These are phyloP conservation scores for Sminthurides aquaticus DNA, from an alignment of 2,888 invertebrate genomes.

Conservation along the genomic window DNA sequence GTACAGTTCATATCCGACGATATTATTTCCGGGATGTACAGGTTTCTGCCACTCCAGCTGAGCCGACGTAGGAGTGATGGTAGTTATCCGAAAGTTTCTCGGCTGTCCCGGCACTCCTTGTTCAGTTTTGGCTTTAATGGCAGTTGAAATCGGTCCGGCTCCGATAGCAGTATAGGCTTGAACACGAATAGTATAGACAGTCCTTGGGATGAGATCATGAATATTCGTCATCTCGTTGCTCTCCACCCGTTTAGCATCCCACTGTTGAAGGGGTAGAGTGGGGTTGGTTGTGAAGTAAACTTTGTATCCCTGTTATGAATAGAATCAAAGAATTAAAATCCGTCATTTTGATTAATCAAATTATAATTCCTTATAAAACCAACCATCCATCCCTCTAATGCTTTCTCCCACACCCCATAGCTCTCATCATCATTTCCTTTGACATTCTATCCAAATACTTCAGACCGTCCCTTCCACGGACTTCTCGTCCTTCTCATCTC, in stretches of 20 bases:
- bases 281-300: conserved; percentile 91
- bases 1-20: conserved; percentile 89
- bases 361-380: too few species aligned
- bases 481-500: too few species aligned
- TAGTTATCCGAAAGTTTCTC: conserved; percentile 74
- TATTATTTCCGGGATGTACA: conserved; percentile 81
- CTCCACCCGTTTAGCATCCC: conserved; percentile 90
- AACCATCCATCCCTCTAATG: background rate
- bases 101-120: conserved; percentile 96
- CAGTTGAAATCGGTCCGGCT: conserved; percentile 85
- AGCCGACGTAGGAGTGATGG: conserved; percentile 82
- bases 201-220: conserved; percentile 80
- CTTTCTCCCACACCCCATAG: background rate
- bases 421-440: too few species aligned
- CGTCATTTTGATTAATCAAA: too few species aligned
- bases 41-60: conserved; percentile 89
- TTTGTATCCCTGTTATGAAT: conserved; percentile 74
- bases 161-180: conserved; percentile 91
- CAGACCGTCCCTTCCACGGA: too few species aligned
- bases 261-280: conserved; percentile 74
- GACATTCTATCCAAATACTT: too few species aligned
- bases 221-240: conserved; percentile 87
- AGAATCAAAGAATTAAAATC: too few species aligned
- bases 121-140: conserved; percentile 97
- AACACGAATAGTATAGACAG: conserved; percentile 88